These are phyloP conservation scores for Erethizon dorsatum DNA, from an alignment of 2,797 vertebrate species.

Conservation along the genomic window DNA sequence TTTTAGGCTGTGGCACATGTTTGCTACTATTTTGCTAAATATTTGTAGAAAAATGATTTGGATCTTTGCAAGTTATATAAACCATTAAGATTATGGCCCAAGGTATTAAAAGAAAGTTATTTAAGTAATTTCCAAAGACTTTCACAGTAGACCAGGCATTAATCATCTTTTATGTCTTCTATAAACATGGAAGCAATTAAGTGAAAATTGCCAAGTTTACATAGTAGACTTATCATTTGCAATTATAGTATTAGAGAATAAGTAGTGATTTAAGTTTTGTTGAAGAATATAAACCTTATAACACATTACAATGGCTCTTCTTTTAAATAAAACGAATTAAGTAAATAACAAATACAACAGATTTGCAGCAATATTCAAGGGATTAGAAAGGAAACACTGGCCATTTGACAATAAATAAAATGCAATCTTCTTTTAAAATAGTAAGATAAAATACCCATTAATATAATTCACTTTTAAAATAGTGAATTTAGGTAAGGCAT, in stretches of 20 bases:
- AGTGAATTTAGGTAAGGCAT: not conserved
- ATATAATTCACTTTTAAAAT: not conserved
- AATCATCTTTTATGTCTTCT: conserved; percentile 87
- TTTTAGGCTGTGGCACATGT: conserved; percentile 82
- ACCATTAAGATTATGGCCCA: conserved; percentile 88
- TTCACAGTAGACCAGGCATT: conserved; percentile 83
- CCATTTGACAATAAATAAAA: not conserved
- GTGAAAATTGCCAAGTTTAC: conserved; percentile 83
- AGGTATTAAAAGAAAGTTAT: conserved; percentile 88
- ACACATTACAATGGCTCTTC: conserved; percentile 24
- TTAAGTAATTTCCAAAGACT: conserved; percentile 89
- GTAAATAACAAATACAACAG: not conserved
- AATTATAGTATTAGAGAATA: conserved; percentile 75
- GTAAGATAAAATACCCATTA: not conserved
- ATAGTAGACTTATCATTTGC: conserved; percentile 71
- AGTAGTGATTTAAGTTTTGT: conserved; percentile 62
- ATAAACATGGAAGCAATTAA: conserved; percentile 89
- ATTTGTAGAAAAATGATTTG: conserved; percentile 87
- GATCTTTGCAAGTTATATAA: conserved; percentile 89
- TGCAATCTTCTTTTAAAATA: not conserved
- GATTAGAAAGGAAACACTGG: not conserved
- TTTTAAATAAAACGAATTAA: conserved; percentile 63
- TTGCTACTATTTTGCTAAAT: conserved; percentile 87
- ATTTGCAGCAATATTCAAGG: not conserved
- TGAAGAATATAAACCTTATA: conserved; percentile 70